A percentile compares a stretch with the other conserved stretches of the same genome.
Evolutionary conservation across 2,113 vertebrate species (phyloP).

Genomic region (Cephalopterus ornatus): DNA sequence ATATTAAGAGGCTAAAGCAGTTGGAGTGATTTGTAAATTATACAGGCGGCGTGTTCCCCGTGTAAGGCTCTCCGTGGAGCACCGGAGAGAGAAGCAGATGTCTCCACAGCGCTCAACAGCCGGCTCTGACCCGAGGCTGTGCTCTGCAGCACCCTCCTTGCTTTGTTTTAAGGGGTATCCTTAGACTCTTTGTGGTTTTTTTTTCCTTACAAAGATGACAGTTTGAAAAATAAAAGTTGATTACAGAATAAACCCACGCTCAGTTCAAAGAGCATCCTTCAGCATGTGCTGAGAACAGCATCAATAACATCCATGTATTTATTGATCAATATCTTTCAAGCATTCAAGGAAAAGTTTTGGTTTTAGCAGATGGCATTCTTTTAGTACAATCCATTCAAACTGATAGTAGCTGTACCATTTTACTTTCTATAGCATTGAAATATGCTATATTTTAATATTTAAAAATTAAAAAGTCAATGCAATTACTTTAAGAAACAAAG

Average conservation of each 20-base stretch:
- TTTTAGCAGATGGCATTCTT: background rate
- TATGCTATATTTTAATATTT: background rate
- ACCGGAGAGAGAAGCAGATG: background rate
- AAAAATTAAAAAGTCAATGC: background rate
- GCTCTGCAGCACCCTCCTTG: background rate
- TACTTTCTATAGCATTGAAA: background rate
- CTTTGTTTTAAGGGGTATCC: background rate
- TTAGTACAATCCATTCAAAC: background rate
- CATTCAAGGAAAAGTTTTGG: background rate
- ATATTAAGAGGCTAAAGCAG: slow-evolving; percentile 18
- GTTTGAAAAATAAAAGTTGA: background rate
- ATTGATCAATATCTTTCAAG: background rate
- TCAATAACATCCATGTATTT: background rate
- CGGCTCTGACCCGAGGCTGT: background rate
- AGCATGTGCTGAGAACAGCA: background rate
- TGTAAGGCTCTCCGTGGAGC: background rate
- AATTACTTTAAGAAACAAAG: background rate
- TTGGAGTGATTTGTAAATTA: background rate
- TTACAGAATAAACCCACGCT: background rate
- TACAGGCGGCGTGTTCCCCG: background rate
- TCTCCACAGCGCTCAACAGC: background rate
- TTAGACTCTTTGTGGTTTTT: rapidly evolving
- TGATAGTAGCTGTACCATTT: background rate
- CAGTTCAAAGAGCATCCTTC: background rate
- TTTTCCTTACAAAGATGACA: background rate